Percentiles rank a stretch among this genome's conserved stretches.
These are phyloP conservation scores for Dioctria linearis DNA, from an alignment of 2,888 invertebrate genomes.

Conservation along the genomic window DNA sequence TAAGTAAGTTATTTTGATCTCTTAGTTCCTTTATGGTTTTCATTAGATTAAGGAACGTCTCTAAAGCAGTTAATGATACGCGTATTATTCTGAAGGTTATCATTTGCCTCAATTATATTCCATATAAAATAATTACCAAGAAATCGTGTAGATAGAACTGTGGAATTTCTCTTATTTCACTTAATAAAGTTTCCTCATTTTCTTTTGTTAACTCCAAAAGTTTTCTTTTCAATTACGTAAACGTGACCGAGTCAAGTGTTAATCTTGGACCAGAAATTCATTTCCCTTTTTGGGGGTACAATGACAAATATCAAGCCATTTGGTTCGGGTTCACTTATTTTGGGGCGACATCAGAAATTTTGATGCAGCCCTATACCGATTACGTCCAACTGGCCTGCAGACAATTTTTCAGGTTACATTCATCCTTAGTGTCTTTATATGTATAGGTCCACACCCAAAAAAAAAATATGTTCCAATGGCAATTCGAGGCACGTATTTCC, in stretches of 20 bases:
- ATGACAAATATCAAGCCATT: slow-evolving; percentile 49
- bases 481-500: slow-evolving; percentile 45
- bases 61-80: too few relatives aligned
- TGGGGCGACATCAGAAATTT: slow-evolving; percentile 27
- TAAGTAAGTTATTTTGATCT: too few relatives aligned
- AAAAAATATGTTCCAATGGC: slow-evolving; percentile 36
- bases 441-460: not conserved
- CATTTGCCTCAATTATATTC: not conserved
- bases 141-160: slow-evolving; percentile 3
- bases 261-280: slow-evolving; percentile 48
- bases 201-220: slow-evolving; percentile 51
- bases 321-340: slow-evolving; percentile 28
- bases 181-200: slow-evolving; percentile 52
- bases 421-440: not conserved
- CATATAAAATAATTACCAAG: slow-evolving; percentile 25
- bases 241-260: slow-evolving; percentile 50
- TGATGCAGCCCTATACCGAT: slow-evolving; percentile 11
- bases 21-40: too few relatives aligned
- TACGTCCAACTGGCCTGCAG: not conserved
- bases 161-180: slow-evolving; percentile 31
- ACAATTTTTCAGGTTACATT: not conserved
- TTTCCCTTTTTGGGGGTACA: slow-evolving; percentile 36
- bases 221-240: slow-evolving; percentile 52
- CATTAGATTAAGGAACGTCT: too few relatives aligned
- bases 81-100: not conserved